A percentile compares a stretch with the other conserved stretches of the same genome.
phyloP scores from a whole-genome alignment of 1,140 invertebrate genomes.

The Drosophila hydei region DNA sequence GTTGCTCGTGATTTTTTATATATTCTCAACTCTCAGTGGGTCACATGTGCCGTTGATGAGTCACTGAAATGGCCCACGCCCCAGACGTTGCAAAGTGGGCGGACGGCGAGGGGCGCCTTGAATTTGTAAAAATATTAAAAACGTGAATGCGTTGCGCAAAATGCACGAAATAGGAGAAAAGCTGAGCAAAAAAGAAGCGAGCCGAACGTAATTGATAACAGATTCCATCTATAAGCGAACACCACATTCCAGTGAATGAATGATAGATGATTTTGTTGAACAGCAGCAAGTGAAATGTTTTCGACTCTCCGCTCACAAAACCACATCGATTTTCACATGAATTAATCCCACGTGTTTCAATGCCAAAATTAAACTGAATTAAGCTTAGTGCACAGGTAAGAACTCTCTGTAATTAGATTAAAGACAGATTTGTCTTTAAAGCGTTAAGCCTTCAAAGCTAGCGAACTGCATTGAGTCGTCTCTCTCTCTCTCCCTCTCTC shows the following conservation, averaged over 20 bases:
- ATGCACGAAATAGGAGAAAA: background rate
- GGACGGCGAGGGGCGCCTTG: background rate
- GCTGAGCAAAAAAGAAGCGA: background rate
- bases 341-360: no score
- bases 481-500: background rate
- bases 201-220: background rate
- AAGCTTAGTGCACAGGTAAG: no score
- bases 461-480: background rate
- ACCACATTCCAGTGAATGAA: background rate
- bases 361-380: no score
- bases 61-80: slow-evolving; percentile 36
- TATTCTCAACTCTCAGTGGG: slow-evolving; percentile 39
- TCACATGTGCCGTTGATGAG: slow-evolving; percentile 78
- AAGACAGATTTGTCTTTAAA: no score
- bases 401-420: no score
- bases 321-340: no score
- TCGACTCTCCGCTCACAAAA: background rate
- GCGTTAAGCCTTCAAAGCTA: no score
- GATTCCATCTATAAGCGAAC: background rate
- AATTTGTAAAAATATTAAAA: slow-evolving; percentile 40
- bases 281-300: background rate
- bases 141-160: slow-evolving; percentile 22
- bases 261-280: background rate
- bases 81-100: background rate
- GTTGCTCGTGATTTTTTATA: slow-evolving; percentile 29